These are phyloP conservation scores for Alcedo atthis DNA, from an alignment of 2,797 vertebrate genomes.

Conservation along the genomic window DNA sequence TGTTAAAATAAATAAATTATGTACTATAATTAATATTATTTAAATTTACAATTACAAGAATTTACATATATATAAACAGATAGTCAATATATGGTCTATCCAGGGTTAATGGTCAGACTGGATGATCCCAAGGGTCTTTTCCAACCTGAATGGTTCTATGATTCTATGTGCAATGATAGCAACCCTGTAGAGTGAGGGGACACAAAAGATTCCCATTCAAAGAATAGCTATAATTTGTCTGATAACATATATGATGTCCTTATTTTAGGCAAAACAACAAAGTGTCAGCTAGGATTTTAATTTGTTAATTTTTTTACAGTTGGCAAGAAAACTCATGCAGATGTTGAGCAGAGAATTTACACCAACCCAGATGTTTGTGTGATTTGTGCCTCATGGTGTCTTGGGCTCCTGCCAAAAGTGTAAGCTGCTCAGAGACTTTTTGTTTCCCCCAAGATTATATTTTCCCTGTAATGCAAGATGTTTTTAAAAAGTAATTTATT, in stretches of 20 bases:
- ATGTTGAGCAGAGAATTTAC: slow-evolving; percentile 7
- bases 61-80: background rate
- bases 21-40: too few relatives aligned
- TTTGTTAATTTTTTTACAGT: background rate
- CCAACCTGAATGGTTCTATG: too few relatives aligned
- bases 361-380: slow-evolving; percentile 4
- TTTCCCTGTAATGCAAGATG: slow-evolving; percentile 27
- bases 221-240: background rate
- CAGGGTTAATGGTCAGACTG: too few relatives aligned
- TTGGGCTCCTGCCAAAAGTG: slow-evolving; percentile 15
- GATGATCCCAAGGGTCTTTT: too few relatives aligned
- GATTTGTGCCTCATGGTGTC: slow-evolving; percentile 28
- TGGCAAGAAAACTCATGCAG: background rate
- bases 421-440: slow-evolving; percentile 38
- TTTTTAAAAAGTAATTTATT: slow-evolving; percentile 50
- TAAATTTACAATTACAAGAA: too few relatives aligned
- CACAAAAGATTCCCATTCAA: background rate
- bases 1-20: too few relatives aligned
- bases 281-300: background rate
- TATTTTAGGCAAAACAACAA: background rate
- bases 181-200: background rate
- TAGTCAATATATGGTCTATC: background rate
- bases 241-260: background rate
- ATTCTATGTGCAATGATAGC: background rate
- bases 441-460: slow-evolving; percentile 24